Evolutionary conservation across 2,797 vertebrate genomes (phyloP), one percentile per base, ranked within the genome.

Genomic region (Apogon hyalosoma): DNA sequence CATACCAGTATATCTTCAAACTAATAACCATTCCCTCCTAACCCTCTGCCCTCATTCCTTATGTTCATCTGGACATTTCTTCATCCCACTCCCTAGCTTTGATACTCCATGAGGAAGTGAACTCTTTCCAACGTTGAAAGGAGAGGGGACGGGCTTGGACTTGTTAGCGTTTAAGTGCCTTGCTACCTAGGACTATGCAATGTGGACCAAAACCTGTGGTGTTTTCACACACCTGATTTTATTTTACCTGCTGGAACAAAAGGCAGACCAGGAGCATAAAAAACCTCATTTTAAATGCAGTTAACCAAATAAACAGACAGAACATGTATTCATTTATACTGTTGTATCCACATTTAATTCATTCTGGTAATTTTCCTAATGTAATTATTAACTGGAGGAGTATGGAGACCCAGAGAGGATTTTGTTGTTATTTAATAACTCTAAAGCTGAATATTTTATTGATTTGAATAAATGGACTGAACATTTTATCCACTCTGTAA

Each of bases 151-250:
- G 18, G 36, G 49, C 55, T 52, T 56, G 49, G 58, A 63, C 73
- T 63, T 39, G 14, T 55, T 28, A 24, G 38, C 66, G 55, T 79
- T 70, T 41, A 78, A 75, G 79, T 82, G 75, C 76, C 77, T 88
- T 21, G 12, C 15, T 9, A 54, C 15, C 52, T 7, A 28, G 52
- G 45, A 71, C 21, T 54, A 46, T n/a, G 45, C 31, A 18, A 11
- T 6, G 33, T 54, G 51, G 52, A 71, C 51, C 42, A 54, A 79
- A 71, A 56, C 28, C 28, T 41, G 6, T 19, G 15, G 3, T 38
- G 6, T 47, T 60, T 48, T 57, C 19, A 55, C 19, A 47, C 33
- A 55, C 51, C 76, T 53, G 14, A 64, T 63, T 56, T 45, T 0
- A 50, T 72, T 53, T 52, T 49, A 7, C 54, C 24, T 7, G 40